A percentile compares a stretch with the other conserved stretches of the same genome.
Evolutionary conservation across 2,113 vertebrate species (phyloP).

Genomic region (Centrocercus urophasianus): DNA sequence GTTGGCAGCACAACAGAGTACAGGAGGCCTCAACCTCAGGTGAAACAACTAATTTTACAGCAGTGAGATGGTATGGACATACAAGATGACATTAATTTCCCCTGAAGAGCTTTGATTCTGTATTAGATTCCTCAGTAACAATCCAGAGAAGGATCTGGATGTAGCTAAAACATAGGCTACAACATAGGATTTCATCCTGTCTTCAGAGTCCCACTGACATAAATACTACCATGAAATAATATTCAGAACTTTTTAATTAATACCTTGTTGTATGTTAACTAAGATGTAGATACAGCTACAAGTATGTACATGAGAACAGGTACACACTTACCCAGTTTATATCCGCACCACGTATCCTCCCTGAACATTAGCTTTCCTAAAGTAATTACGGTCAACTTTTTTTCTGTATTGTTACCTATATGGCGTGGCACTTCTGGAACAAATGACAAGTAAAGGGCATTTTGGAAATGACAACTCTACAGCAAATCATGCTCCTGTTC

Average conservation of each 20-base stretch:
- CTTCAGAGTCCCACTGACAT: accelerated
- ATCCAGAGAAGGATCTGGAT: not conserved
- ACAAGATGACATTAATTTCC: not conserved
- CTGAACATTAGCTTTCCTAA: not conserved
- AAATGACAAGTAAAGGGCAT: not conserved
- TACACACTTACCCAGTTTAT: not conserved
- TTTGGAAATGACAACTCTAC: conserved; percentile 2
- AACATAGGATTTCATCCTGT: not conserved
- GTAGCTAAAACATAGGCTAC: not conserved
- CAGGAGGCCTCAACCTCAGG: not conserved
- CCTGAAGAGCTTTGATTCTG: not conserved
- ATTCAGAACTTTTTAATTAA: not conserved
- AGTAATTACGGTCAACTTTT: not conserved
- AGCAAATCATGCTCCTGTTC: conserved; percentile 19
- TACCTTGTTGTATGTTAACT: not conserved
- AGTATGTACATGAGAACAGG: not conserved
- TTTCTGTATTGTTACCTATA: not conserved
- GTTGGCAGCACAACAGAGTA: not conserved
- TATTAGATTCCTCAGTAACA: not conserved
- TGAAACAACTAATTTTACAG: not conserved
- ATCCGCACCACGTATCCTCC: not conserved
- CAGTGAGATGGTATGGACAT: not conserved
- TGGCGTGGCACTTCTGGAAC: not conserved
- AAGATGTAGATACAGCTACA: not conserved
- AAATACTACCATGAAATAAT: not conserved